Base-by-base conservation (phyloP, 2,113 vertebrate genomes). In the Pseudolaguvia tuberculata region DNA sequence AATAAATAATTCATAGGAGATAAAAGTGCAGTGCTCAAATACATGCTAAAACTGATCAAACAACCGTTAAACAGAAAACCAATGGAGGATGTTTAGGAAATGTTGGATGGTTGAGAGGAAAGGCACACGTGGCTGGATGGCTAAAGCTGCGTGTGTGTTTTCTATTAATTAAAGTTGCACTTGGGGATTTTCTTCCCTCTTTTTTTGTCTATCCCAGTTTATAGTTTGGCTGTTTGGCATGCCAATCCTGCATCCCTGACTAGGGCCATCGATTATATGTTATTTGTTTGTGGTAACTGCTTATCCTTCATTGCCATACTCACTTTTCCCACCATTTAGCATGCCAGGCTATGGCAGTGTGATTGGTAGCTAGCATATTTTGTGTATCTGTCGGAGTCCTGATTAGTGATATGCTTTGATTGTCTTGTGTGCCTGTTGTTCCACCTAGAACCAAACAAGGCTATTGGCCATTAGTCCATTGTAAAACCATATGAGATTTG, bases 71-170 rank as follows among this genome's bases (percentile, higher is more conserved):
- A 71, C 39, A 51, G 6, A 23, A 72, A 63, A 61, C 58, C 50
- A 51, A 68, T 21, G 62, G 53, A 39, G 55, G 72, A 31, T 63
- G 72, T 70, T 73, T 58, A 56, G 45, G 77, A 29, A 27, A 55
- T 67, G 57, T 75, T 51, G 72, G 21, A 50, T 73, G 58, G 45
- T n/a, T 63, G 25, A 55, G 73, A 84, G 83, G 84, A 89, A 92
- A 92, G 91, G 91, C 91, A 93, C 91, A 80, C 84, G 90, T 88
- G 90, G 90, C 82, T 85, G 84, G 83, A 89, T 91, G 89, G 87
- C 88, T 90, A 87, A 89, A 89, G 87, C 86, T 90, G 80, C 78
- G 85, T 83, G 77, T 80, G 67, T 80, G 73, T 58, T n/a, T 68
- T 50, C 25, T 67, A n/a, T 67, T 45, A 39, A 47, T 66, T 18